Percentiles rank a stretch among this genome's conserved stretches.
Conservation (phyloP, 1,140 invertebrate species). For the Heterodera schachtii region DNA sequence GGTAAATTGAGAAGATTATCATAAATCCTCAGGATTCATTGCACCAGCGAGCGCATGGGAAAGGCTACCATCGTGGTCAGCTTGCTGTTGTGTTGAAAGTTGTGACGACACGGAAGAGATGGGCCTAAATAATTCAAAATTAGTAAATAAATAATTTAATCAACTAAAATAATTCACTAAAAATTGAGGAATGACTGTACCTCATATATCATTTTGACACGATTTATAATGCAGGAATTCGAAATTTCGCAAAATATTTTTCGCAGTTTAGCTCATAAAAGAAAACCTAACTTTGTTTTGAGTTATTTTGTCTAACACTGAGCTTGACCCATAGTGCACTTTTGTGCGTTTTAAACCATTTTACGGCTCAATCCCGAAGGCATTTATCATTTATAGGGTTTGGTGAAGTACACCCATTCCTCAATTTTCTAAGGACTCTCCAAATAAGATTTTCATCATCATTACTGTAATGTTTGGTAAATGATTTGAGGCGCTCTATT, state of each 20-base stretch:
- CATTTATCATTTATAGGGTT: no score
- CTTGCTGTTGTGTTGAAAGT: constrained; percentile 18
- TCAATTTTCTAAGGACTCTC: not conserved
- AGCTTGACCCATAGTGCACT: no score
- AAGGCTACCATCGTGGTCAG: constrained; percentile 38
- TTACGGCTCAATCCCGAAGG: no score
- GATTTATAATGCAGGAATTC: no score
- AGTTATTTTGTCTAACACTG: no score
- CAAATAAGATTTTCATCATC: not conserved
- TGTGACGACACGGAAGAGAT: constrained; percentile 9
- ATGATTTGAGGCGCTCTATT: constrained; percentile 25
- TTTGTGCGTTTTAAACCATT: no score
- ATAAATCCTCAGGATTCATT: constrained; percentile 49
- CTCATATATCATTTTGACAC: no score
- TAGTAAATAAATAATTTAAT: no score
- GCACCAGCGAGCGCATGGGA: constrained; percentile 43
- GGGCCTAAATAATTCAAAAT: constrained; percentile 19
- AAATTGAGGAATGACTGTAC: not conserved
- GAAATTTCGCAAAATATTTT: no score
- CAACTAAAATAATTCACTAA: not conserved
- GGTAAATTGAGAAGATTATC: not conserved
- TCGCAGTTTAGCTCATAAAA: no score
- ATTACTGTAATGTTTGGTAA: constrained; percentile 36
- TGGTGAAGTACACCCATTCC: no score
- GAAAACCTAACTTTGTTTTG: no score